A percentile compares a stretch with the other conserved stretches of the same genome.
Evolutionary conservation across 64 coral and sea anemone species (phyloP).

Genomic region (Dendronephthya gigantea): DNA sequence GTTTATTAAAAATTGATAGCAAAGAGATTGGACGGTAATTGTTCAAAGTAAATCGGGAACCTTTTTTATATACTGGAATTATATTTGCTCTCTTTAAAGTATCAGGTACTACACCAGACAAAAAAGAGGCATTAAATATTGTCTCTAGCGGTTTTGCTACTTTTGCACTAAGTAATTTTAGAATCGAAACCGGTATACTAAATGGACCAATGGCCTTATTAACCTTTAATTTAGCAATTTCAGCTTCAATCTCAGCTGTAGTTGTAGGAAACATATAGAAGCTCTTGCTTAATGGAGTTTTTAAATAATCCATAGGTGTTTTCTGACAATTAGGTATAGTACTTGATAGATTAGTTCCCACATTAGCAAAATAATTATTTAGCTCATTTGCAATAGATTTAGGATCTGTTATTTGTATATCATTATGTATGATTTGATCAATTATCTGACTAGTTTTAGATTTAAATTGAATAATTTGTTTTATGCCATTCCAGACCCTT

Average conservation of each 20-base stretch:
- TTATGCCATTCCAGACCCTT: conserved; percentile 19
- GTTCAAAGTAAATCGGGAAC: background rate
- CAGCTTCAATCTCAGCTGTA: conserved; percentile 51
- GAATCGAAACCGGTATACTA: conserved; percentile 39
- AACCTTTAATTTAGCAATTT: conserved; percentile 50
- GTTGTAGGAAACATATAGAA: conserved; percentile 49
- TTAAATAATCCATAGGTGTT: background rate
- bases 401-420: background rate
- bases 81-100: conserved; percentile 21
- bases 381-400: background rate
- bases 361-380: background rate
- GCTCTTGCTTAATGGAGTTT: conserved; percentile 15
- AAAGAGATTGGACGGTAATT: conserved; percentile 29
- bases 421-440: background rate
- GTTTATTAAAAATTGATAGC: background rate
- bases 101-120: conserved; percentile 21
- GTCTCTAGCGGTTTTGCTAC: conserved; percentile 20
- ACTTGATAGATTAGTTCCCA: background rate
- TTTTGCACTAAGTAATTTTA: conserved; percentile 23
- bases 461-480: conserved; percentile 28
- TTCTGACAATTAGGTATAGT: background rate
- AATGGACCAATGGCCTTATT: conserved; percentile 46
- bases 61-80: conserved; percentile 34
- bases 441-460: background rate
- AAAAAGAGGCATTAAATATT: background rate